Evolutionary conservation across 92 coral and sea anemone genomes (phyloP).

Genomic region (Paramuricea clavata): DNA sequence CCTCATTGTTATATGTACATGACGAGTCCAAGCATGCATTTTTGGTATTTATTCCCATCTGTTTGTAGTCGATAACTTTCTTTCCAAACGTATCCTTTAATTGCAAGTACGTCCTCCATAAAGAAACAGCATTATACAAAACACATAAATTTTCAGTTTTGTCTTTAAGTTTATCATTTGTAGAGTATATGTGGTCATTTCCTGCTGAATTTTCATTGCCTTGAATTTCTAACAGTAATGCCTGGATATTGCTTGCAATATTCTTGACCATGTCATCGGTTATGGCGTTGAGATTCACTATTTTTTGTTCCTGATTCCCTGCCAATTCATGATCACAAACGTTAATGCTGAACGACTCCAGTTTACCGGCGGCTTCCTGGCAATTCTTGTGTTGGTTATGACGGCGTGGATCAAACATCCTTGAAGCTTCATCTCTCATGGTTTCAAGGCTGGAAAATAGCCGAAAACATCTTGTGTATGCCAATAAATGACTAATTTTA

Average conservation of each 20-base stretch:
- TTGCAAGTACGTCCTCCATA: not conserved
- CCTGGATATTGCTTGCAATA: not conserved
- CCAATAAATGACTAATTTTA: conserved; percentile 4
- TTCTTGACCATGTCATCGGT: not conserved
- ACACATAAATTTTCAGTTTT: not conserved
- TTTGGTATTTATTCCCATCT: not conserved
- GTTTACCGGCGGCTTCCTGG: not conserved
- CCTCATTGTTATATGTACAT: too few species aligned
- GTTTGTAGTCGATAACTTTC: conserved; percentile 11
- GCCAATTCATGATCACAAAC: not conserved
- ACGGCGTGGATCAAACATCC: not conserved
- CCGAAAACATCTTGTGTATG: conserved; percentile 9
- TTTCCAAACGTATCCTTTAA: not conserved
- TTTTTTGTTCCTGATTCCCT: not conserved
- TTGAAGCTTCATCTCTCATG: not conserved
- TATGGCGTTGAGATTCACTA: not conserved
- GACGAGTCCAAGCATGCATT: too few species aligned
- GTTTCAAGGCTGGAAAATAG: not conserved
- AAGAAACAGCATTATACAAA: not conserved
- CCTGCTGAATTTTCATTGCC: too few species aligned
- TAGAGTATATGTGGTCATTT: too few species aligned
- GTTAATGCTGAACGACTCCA: conserved; percentile 4
- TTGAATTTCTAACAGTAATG: not conserved
- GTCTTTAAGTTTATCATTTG: not conserved
- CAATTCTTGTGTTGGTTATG: not conserved